These are phyloP conservation scores for Drosophila trapezifrons DNA, from an alignment of 1,140 invertebrate genomes.

Conservation along the genomic window DNA sequence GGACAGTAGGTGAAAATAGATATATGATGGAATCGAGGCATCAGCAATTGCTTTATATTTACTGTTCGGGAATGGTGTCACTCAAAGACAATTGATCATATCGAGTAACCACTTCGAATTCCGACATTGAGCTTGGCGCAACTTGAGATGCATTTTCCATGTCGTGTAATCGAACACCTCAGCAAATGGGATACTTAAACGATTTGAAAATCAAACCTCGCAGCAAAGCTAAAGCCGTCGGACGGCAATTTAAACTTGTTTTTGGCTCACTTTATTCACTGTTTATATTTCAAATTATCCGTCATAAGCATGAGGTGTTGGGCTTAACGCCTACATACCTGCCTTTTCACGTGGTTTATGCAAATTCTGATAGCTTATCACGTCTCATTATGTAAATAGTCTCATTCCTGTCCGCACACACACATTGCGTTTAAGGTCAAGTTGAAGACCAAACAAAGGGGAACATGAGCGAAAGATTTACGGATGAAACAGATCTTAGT, in stretches of 20 bases:
- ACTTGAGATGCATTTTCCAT: conserved; percentile 60
- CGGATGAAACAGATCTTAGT: not conserved
- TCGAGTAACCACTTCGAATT: conserved; percentile 37
- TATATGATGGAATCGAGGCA: too few relatives aligned
- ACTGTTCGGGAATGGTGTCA: conserved; percentile 8
- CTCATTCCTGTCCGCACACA: conserved; percentile 1
- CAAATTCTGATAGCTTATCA: conserved; percentile 66
- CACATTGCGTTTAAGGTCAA: conserved; percentile 45
- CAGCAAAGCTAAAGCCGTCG: conserved; percentile 29
- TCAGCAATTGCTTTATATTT: conserved; percentile 7
- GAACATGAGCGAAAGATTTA: conserved; percentile 3
- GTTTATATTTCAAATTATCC: conserved; percentile 23
- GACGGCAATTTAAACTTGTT: conserved; percentile 38
- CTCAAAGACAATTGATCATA: conserved; percentile 31
- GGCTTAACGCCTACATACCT: conserved; percentile 48
- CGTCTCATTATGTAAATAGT: conserved; percentile 50
- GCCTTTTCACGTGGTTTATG: conserved; percentile 54
- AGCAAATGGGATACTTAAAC: conserved; percentile 51
- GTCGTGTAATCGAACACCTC: conserved; percentile 73
- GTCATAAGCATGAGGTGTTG: conserved; percentile 55
- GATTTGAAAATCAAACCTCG: conserved; percentile 39
- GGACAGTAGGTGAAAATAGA: conserved; percentile 49
- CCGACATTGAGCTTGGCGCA: conserved; percentile 43
- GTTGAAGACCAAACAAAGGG: conserved; percentile 46
- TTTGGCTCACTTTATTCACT: conserved; percentile 11